These are phyloP conservation scores for Drosophila mimetica DNA, from an alignment of 2,888 invertebrate species.

Conservation along the genomic window DNA sequence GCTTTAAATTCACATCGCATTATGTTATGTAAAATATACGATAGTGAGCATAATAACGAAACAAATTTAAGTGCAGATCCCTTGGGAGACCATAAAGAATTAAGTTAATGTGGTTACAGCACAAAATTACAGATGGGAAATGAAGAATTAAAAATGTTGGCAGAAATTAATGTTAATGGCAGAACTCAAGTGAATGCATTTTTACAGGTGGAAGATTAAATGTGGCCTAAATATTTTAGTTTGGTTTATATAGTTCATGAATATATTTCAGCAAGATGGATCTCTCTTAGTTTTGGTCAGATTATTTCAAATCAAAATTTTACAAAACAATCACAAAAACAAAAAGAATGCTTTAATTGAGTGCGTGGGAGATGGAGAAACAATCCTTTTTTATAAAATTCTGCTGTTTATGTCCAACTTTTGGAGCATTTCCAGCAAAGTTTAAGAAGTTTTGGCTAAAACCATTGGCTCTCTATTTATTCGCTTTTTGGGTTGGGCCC, in stretches of 20 bases:
- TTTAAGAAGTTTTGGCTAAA: not conserved
- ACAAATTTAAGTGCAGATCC: conserved; percentile 48
- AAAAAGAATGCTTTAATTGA: too few species aligned
- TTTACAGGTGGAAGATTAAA: too few species aligned
- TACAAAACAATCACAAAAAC: too few species aligned
- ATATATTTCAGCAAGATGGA: too few species aligned
- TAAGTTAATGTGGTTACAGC: conserved; percentile 25
- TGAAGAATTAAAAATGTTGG: not conserved
- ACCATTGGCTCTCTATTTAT: not conserved
- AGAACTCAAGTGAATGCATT: not conserved
- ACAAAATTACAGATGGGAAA: conserved; percentile 7
- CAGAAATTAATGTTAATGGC: conserved; percentile 14
- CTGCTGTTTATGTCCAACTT: too few species aligned
- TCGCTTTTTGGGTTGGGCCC: not conserved
- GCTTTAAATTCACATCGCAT: conserved; percentile 66
- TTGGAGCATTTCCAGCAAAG: too few species aligned
- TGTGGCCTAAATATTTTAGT: too few species aligned
- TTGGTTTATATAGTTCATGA: too few species aligned
- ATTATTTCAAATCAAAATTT: too few species aligned
- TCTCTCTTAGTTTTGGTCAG: too few species aligned
- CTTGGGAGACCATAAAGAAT: conserved; percentile 10
- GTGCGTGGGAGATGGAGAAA: too few species aligned
- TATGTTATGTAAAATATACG: conserved; percentile 62
- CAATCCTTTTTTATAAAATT: too few species aligned
- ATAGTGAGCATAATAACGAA: conserved; percentile 10